A percentile compares a stretch with the other conserved stretches of the same genome.
Evolutionary conservation across 2,797 vertebrate species (phyloP).

Genomic region (Pelobates cultripes): DNA sequence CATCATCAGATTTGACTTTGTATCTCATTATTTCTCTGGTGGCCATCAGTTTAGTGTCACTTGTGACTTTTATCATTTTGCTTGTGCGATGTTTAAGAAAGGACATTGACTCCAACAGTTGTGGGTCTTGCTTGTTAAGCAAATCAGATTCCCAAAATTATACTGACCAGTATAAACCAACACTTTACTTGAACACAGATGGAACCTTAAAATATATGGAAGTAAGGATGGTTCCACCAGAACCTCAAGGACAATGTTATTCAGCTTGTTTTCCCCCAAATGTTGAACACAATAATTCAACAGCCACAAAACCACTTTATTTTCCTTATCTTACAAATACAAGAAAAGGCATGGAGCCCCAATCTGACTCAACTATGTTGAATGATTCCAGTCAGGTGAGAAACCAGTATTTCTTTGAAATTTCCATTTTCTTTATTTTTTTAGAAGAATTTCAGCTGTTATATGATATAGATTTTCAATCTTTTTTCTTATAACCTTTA

Average conservation of each 20-base stretch:
- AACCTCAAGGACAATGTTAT: slow-evolving; percentile 84
- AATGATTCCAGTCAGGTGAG: slow-evolving; percentile 13
- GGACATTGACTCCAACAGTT: not conserved
- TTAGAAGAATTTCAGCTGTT: too few species aligned
- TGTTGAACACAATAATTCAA: slow-evolving; percentile 85
- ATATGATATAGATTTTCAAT: too few species aligned
- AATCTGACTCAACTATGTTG: not conserved
- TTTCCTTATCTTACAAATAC: slow-evolving; percentile 14
- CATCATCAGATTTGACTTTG: slow-evolving; percentile 61
- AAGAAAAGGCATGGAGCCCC: not conserved
- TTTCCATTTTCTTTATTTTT: too few species aligned
- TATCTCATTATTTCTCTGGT: slow-evolving; percentile 34
- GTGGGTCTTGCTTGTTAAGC: slow-evolving; percentile 17
- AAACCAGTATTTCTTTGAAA: not conserved
- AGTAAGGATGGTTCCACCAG: slow-evolving; percentile 82
- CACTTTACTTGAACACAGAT: slow-evolving; percentile 83
- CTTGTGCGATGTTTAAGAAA: slow-evolving; percentile 27
- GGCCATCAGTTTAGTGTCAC: slow-evolving; percentile 19
- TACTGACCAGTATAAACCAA: slow-evolving; percentile 26
- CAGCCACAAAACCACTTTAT: slow-evolving; percentile 83
- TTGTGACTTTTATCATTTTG: slow-evolving; percentile 33
- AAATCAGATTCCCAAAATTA: slow-evolving; percentile 12
- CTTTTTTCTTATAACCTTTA: not conserved
- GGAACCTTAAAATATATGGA: slow-evolving; percentile 96
- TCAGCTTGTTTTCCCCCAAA: slow-evolving; percentile 88